Base-by-base conservation (phyloP, 2,113 vertebrate genomes). In the Prietella phreatophila region DNA sequence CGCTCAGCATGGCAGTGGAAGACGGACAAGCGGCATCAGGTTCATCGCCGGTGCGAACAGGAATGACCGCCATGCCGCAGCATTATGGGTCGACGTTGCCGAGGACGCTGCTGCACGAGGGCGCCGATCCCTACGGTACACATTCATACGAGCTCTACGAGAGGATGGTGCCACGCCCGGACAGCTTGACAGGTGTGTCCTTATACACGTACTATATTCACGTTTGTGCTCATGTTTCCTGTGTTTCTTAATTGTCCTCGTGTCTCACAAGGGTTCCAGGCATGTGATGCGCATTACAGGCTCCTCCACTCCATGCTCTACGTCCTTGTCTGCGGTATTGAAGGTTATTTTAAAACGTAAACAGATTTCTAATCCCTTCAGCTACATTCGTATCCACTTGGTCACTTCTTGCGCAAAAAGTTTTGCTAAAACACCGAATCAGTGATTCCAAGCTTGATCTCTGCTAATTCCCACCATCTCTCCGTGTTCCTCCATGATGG, bases 21-120 rank as follows among this genome's bases (percentile, higher is more conserved):
- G 94, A 95, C 94, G 82, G 73, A 0, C 89, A 88, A 0, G 47
- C 50, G 4, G 92, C 92, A 87, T 91, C 93, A 8, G 94, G 94
- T 0, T 93, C 95, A 1, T 98, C 97, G 89, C 98, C 98, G 0
- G 96, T 96, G 89, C 95, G 96, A 25, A 92, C 97, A 0, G 89
- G 89, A 27, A 90, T 89, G 83, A 65, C 71, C 0, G 89, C 89
- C 2, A 84, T 88, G 36, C 89, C 89, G 1, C 86, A 90, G 78
- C 83, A 90, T 83, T 86, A 83, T 39, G 83, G 83, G 33, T 39
- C 86, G 0, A 90, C 85, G 2, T 65, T 88, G 50, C 83, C 86
- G 2, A 88, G 86, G 81, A 55, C 69, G 25, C 55, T 90, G 11
- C 61, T 90, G 11, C 84, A 86, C n/a, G 89, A 90, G 20, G 84